Conservation (phyloP, 2,113 vertebrate genomes). For the Cinclus mexicanus region DNA sequence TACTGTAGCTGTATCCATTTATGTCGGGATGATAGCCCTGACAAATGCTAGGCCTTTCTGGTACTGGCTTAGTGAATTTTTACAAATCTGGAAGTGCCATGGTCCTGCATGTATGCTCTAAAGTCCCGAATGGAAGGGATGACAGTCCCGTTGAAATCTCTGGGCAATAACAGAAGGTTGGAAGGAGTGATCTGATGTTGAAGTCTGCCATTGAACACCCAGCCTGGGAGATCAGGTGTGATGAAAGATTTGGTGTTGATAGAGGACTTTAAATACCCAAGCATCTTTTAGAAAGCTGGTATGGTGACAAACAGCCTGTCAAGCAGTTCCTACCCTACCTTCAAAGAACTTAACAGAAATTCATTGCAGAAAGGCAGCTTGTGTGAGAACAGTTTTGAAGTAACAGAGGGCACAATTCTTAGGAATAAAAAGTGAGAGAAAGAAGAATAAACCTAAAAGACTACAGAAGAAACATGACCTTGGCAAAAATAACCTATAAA, state of each 20-base stretch:
- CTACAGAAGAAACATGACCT: neutral
- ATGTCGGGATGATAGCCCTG: neutral
- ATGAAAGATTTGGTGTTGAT: conserved; percentile 13
- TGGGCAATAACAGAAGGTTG: conserved; percentile 5
- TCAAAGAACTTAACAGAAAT: neutral
- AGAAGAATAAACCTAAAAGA: neutral
- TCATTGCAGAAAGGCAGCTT: neutral
- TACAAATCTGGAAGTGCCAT: neutral
- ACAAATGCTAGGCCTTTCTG: neutral
- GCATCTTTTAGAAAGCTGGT: neutral
- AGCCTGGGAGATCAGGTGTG: neutral
- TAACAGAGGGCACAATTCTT: neutral
- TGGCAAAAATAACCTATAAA: neutral
- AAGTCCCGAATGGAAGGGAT: neutral
- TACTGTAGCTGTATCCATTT: neutral
- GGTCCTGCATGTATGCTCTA: neutral
- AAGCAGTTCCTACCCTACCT: neutral
- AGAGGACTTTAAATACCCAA: neutral
- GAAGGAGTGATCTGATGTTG: conserved; percentile 5
- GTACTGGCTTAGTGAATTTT: neutral
- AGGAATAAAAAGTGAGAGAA: neutral
- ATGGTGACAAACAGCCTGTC: conserved; percentile 1
- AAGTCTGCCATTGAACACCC: conserved; percentile 2
- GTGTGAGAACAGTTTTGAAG: neutral
- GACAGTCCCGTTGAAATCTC: conserved; percentile 7